Conservation (phyloP, 2,888 invertebrate species). For the Branchinecta sandiegonensis region DNA sequence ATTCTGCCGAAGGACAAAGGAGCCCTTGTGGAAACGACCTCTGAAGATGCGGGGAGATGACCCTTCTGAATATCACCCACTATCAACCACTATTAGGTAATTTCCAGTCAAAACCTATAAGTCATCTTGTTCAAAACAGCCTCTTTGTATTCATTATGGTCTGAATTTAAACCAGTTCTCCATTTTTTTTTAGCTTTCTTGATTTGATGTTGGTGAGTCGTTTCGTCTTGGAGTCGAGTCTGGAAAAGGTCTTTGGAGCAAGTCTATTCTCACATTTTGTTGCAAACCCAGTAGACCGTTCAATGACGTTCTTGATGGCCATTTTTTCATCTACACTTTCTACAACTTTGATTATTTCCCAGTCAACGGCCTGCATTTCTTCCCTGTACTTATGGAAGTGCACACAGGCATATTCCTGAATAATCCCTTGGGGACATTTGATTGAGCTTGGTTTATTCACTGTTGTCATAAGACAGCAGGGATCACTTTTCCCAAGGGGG, state of each 20-base stretch:
- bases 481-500: constrained; percentile 11
- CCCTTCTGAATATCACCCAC: too few species aligned
- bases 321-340: background rate
- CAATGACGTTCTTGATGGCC: background rate
- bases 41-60: too few species aligned
- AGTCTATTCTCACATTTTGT: background rate
- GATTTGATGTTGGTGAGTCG: background rate
- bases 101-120: too few species aligned
- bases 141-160: background rate
- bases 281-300: background rate
- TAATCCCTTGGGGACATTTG: background rate
- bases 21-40: too few species aligned
- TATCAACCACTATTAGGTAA: too few species aligned
- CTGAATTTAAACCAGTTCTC: background rate
- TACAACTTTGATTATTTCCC: constrained; percentile 6
- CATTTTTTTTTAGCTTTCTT: background rate
- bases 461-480: constrained; percentile 8
- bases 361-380: background rate
- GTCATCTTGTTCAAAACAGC: too few species aligned
- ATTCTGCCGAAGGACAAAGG: too few species aligned
- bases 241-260: background rate
- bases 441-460: background rate
- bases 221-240: background rate
- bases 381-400: background rate
- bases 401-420: background rate